Base-by-base conservation (phyloP, 2,888 invertebrate genomes). In the Pachydiplax longipennis region DNA sequence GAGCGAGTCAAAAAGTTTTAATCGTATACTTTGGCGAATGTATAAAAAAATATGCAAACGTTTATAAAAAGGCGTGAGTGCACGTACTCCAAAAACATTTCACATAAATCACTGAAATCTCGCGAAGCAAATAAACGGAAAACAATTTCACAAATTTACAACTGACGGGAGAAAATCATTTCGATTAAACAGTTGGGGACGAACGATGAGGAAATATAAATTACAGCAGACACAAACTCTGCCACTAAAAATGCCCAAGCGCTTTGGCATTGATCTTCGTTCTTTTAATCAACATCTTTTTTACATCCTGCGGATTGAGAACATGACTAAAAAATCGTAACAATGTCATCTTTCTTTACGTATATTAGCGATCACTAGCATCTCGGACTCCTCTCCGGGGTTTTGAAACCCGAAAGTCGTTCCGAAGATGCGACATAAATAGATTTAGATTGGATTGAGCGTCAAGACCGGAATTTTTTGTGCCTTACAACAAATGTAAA, bases 301-400 rank as follows among this genome's bases (percentile, higher is more conserved):
- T 87, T 87, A 87, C 87, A 87, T 87, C 87, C 37, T 53, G 37
- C 37, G 87, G 87, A 87, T 87, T 87, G 25, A 37, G 87, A 65
- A 65, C 65, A 87, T 87, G 61, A 18, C 65, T 61, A 61, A 87
- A 61, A 73, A 87, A 61, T 65, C 22, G 53, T 37, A 87, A 61
- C 61, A 87, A 61, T 65, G 13, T 87, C 58, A 58, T 83, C 61
- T 87, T 61, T 61, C n/a, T 87, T 87, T 87, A 87, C 87, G 87
- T 87, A 87, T 87, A 87, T 87, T 87, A 87, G 87, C 37, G 48
- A 87, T 87, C 87, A 87, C 87, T 87, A 61, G 87, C 87, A 61
- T 37, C 58, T 37, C 65, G 87, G 37, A 40, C 31, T 73, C 13
- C 31, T 83, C 35, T 35, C 31, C 58, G 44, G 58, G 31, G 53